Conservation (phyloP, 2,888 invertebrate genomes). For the Eupeodes luniger region DNA sequence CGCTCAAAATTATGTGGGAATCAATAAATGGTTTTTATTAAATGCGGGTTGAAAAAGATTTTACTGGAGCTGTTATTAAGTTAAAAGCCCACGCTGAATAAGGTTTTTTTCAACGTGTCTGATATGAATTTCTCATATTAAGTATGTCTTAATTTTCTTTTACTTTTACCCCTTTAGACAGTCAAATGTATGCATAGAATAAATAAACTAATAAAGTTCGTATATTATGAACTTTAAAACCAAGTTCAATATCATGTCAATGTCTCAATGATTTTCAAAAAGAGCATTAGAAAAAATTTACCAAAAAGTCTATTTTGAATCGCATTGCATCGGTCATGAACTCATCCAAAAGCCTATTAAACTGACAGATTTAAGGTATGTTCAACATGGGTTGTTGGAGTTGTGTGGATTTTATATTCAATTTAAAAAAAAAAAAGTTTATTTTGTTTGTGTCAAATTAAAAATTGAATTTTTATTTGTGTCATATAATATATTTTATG, state of each 20-base stretch:
- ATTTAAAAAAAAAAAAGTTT: too few species aligned
- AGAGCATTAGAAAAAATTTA: not conserved
- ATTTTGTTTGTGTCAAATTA: too few species aligned
- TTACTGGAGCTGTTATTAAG: not conserved
- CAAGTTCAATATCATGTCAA: too few species aligned
- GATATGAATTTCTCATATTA: too few species aligned
- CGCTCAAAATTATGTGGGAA: constrained; percentile 32
- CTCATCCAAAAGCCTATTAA: too few species aligned
- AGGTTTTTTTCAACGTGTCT: not conserved
- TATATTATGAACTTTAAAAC: not conserved
- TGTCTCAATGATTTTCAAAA: not conserved
- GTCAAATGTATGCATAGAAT: not conserved
- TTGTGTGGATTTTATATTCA: too few species aligned
- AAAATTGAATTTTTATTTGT: too few species aligned
- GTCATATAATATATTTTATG: too few species aligned
- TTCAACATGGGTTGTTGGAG: too few species aligned
- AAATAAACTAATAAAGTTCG: not conserved
- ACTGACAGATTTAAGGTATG: too few species aligned
- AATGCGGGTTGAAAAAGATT: constrained; percentile 11
- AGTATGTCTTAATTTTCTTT: not conserved
- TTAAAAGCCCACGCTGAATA: constrained; percentile 1
- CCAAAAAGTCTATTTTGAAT: not conserved
- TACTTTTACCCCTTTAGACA: not conserved
- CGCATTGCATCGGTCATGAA: too few species aligned
- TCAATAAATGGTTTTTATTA: not conserved